Evolutionary conservation across 2,797 vertebrate genomes (phyloP).

Genomic region (Poecile montanus): DNA sequence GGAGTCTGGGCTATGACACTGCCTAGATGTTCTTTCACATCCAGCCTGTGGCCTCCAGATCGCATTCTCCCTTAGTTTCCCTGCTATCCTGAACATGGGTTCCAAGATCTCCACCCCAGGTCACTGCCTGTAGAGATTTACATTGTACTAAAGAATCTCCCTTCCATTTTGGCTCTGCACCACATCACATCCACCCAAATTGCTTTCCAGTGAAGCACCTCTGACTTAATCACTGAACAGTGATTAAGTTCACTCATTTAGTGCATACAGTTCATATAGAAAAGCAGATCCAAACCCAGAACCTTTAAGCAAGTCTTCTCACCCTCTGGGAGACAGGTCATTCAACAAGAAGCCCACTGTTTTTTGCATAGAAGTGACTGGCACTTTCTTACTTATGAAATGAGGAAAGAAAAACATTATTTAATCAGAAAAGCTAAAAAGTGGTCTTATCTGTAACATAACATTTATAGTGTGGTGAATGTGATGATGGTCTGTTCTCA

Average conservation of each 20-base stretch:
- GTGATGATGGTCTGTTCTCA: neutral
- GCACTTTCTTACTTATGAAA: neutral
- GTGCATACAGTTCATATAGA: neutral
- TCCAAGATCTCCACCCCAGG: neutral
- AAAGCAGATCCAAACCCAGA: neutral
- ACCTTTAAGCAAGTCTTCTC: neutral
- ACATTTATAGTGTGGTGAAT: neutral
- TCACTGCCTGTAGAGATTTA: neutral
- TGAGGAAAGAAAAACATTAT: neutral
- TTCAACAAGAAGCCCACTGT: neutral
- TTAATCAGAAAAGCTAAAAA: constrained; percentile 1
- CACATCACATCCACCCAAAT: neutral
- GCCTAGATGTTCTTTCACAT: neutral
- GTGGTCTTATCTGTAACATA: neutral
- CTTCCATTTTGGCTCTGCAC: neutral
- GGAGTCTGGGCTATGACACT: neutral
- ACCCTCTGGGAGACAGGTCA: neutral
- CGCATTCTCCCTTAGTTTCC: neutral
- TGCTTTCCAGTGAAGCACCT: neutral
- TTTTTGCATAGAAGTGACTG: neutral
- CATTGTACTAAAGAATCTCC: neutral
- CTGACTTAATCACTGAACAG: neutral
- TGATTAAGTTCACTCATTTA: neutral
- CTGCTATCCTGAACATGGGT: rapidly evolving
- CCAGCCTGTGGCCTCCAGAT: neutral